Evolutionary conservation across 2,888 invertebrate species (phyloP).

Genomic region (Hecatera dysodea): DNA sequence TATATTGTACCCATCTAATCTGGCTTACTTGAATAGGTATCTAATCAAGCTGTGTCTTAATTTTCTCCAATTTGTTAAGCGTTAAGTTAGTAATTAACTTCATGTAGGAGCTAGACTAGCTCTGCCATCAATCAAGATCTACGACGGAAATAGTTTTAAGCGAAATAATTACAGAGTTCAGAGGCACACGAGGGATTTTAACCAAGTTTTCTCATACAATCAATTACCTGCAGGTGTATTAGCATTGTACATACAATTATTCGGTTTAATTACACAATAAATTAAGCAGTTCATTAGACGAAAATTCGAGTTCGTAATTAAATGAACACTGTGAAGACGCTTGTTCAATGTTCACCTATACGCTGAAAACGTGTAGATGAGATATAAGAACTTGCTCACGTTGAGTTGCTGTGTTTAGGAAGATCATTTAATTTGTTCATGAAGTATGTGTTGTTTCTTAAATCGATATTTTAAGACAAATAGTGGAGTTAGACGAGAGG

Average conservation of each 20-base stretch:
- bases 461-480: neutral
- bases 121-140: neutral
- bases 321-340: slow-evolving; percentile 42
- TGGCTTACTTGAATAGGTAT: no score
- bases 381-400: slow-evolving; percentile 40
- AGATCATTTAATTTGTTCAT: slow-evolving; percentile 20
- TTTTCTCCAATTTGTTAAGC: neutral
- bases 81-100: neutral
- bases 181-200: slow-evolving; percentile 8
- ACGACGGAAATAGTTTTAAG: slow-evolving; percentile 14
- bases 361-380: slow-evolving; percentile 41
- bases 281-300: slow-evolving; percentile 61
- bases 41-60: neutral
- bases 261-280: slow-evolving; percentile 65
- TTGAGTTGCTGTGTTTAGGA: slow-evolving; percentile 5
- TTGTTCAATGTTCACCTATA: slow-evolving; percentile 29
- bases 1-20: no score
- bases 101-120: neutral
- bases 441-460: neutral
- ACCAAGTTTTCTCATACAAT: slow-evolving; percentile 42
- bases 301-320: slow-evolving; percentile 55
- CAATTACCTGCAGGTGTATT: slow-evolving; percentile 50
- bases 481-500: neutral
- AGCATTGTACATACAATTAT: slow-evolving; percentile 56
- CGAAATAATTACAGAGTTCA: slow-evolving; percentile 21